Evolutionary conservation across 2,797 vertebrate species (phyloP), one percentile per base, ranked within the genome.

Genomic region (Leptoclinus maculatus): DNA sequence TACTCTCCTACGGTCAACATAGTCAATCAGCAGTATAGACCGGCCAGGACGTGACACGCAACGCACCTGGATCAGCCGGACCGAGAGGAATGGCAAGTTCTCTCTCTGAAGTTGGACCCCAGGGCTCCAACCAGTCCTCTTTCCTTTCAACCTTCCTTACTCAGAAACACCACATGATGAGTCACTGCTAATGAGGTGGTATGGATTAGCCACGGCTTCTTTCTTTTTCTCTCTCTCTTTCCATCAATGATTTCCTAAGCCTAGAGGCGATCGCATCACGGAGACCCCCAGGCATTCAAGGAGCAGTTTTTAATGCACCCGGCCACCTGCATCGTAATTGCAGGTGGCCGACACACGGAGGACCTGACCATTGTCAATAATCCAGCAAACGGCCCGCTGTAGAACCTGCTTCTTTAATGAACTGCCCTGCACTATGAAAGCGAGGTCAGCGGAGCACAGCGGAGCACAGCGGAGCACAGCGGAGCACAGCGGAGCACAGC

Each of bases 101-200:
- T 78, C 17, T 34, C 56, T 77, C 32, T 51, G 39, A 85, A 66
- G 36, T 25, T 65, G 23, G 23, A 69, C 36, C 12, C 14, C 6
- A n/a, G 4, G 38, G 36, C 38, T 70, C 45, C 21, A 25, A 71
- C 4, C 10, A 49, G 65, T 62, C 14, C 10, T 58, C 51, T 66
- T 57, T 69, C 21, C 56, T 34, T 75, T 80, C 66, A 77, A 43
- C 43, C 39, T 65, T 60, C 34, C 72, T 86, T 65, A 59, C 58
- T 82, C 83, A 78, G 68, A 68, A 66, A 71, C 66, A 41, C 53
- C 29, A 62, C 56, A 79, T 74, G 34, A 75, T 82, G 69, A 78
- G n/a, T 66, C 67, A 10, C 57, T 66, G 68, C 80, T 90, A 89
- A 91, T 86, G 83, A 91, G 77, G 66, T 63, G 58, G 27, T 87